phyloP scores from a whole-genome alignment of 2,888 invertebrate genomes.

The Rhyacophila evoluta region DNA sequence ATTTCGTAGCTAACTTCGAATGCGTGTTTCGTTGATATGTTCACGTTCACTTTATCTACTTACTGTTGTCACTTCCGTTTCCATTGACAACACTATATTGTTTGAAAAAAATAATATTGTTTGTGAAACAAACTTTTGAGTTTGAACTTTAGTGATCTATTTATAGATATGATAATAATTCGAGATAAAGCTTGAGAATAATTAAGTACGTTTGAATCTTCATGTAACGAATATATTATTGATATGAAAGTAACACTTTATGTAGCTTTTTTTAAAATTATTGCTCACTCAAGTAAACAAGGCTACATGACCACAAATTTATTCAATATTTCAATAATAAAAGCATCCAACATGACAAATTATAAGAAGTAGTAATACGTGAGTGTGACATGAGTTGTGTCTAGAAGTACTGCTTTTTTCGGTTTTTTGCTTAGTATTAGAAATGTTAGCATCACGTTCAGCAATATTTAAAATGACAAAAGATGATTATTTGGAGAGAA shows the following conservation, averaged over 20 bases:
- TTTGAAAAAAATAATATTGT: constrained; percentile 37
- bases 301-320: constrained; percentile 31
- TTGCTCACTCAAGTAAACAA: constrained; percentile 34
- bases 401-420: no score
- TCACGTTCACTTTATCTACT: not conserved
- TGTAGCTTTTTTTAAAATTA: not conserved
- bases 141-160: not conserved
- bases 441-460: constrained; percentile 62
- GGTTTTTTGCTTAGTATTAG: not conserved
- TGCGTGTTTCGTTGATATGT: not conserved
- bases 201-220: not conserved
- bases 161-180: not conserved
- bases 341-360: not conserved
- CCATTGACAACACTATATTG: constrained; percentile 47
- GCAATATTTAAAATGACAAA: constrained; percentile 64
- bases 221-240: not conserved
- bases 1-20: constrained; percentile 24
- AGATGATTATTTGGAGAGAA: constrained; percentile 62
- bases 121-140: constrained; percentile 1
- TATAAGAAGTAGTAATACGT: no score
- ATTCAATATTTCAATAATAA: constrained; percentile 8
- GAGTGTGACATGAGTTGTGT: no score
- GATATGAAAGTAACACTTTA: not conserved
- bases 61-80: constrained; percentile 42
- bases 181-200: not conserved